These are phyloP conservation scores for Drosophila aldrichi DNA, from an alignment of 2,888 invertebrate species.

Conservation along the genomic window DNA sequence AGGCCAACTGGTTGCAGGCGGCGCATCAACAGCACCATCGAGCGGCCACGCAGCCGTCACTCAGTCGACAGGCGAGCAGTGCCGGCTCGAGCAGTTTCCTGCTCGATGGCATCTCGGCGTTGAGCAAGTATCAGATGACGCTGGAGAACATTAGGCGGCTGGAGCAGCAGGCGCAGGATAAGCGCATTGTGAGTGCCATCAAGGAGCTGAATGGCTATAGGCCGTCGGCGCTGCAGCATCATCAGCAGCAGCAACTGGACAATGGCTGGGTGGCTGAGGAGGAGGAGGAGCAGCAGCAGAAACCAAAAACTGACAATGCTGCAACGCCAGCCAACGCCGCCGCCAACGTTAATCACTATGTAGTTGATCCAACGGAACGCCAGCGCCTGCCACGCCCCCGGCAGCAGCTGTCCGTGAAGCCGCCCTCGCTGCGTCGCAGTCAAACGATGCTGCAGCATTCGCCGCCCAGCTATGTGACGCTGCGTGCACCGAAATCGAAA, in stretches of 20 bases:
- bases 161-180: conserved; percentile 83
- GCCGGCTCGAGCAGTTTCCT: conserved; percentile 70
- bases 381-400: conserved; percentile 78
- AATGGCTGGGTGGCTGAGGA: conserved; percentile 86
- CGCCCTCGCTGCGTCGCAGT: conserved; percentile 81
- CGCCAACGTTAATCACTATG: conserved; percentile 75
- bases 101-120: conserved; percentile 82
- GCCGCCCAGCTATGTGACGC: conserved; percentile 61
- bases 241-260: conserved; percentile 86
- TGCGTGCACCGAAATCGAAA: conserved; percentile 46
- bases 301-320: neutral
- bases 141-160: conserved; percentile 86
- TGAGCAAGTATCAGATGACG: conserved; percentile 88
- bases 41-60: conserved; percentile 3
- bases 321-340: neutral
- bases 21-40: conserved; percentile 85
- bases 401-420: conserved; percentile 81
- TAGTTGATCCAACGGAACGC: conserved; percentile 79
- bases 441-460: conserved; percentile 80
- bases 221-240: conserved; percentile 87
- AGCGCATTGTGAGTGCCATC: conserved; percentile 86
- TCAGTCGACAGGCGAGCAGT: conserved; percentile 58
- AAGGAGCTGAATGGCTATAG: conserved; percentile 88
- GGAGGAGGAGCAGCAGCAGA: conserved; percentile 2
- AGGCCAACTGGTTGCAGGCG: conserved; percentile 93